These are phyloP conservation scores for Lasioglossum zephyrum DNA, from an alignment of 2,888 invertebrate species.

Conservation along the genomic window DNA sequence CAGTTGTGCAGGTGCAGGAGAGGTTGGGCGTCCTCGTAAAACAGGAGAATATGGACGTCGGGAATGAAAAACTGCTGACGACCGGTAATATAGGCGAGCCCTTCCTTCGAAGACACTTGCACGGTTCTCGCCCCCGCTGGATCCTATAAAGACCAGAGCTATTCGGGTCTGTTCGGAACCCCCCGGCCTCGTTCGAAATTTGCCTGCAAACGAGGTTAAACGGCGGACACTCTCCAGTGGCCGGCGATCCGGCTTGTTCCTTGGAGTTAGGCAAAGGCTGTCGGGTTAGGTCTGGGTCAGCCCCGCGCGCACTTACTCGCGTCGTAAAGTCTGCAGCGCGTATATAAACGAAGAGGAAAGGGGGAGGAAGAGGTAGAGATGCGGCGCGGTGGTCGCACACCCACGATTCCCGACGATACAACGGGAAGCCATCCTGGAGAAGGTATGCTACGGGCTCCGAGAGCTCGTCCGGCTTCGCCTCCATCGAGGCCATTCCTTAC, in stretches of 20 bases:
- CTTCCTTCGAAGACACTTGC: conserved; percentile 22
- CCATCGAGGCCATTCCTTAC: conserved; percentile 69
- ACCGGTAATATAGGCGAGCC: neutral
- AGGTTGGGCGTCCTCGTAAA: conserved; percentile 20
- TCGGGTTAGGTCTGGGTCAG: conserved; percentile 20
- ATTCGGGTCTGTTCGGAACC: conserved; percentile 21
- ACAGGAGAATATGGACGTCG: neutral
- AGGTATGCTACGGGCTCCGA: conserved; percentile 36
- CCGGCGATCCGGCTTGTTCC: conserved; percentile 20
- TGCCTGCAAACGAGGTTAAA: conserved; percentile 75
- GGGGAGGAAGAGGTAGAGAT: neutral
- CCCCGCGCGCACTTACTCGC: conserved; percentile 48
- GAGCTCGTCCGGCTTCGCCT: conserved; percentile 57
- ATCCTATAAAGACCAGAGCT: conserved; percentile 52
- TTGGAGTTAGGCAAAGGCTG: neutral
- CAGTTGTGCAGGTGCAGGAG: conserved; percentile 38
- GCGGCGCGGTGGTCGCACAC: conserved; percentile 45
- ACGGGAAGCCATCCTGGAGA: conserved; percentile 37
- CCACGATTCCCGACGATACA: conserved; percentile 53
- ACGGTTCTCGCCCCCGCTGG: conserved; percentile 32
- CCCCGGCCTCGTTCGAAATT: conserved; percentile 69
- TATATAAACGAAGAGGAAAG: conserved; percentile 58
- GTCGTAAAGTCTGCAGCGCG: conserved; percentile 59
- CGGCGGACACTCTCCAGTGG: conserved; percentile 23
- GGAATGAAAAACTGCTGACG: conserved; percentile 44